These are phyloP conservation scores for Pomacea canaliculata DNA, from an alignment of 2,888 invertebrate genomes.

Conservation along the genomic window DNA sequence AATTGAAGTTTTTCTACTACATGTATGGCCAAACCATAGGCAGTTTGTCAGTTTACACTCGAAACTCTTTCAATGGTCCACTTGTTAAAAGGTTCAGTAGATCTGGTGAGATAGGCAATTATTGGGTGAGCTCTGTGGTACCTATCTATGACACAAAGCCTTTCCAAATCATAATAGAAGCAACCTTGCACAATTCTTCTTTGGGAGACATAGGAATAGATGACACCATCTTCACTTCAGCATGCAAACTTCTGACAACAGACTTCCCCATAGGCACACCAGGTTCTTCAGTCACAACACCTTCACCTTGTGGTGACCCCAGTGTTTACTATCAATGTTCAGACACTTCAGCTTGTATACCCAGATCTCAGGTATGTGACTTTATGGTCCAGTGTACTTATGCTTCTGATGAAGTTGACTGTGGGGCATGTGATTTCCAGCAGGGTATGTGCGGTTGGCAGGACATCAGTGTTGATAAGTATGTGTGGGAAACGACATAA, in stretches of 20 bases:
- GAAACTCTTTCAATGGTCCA: slow-evolving; percentile 50
- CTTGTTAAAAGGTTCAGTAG: slow-evolving; percentile 27
- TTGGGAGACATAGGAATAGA: slow-evolving; percentile 63
- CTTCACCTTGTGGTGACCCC: slow-evolving; percentile 49
- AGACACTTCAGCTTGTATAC: slow-evolving; percentile 49
- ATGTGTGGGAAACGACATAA: slow-evolving; percentile 34
- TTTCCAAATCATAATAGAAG: slow-evolving; percentile 62
- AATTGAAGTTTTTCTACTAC: slow-evolving; percentile 59
- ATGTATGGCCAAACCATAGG: slow-evolving; percentile 62
- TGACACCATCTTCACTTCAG: slow-evolving; percentile 59
- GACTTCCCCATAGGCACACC: slow-evolving; percentile 44
- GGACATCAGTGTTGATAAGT: slow-evolving; percentile 49
- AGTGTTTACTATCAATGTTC: slow-evolving; percentile 49
- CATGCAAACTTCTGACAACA: slow-evolving; percentile 49
- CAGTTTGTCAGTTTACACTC: slow-evolving; percentile 54
- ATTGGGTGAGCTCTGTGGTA: slow-evolving; percentile 52
- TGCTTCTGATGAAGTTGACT: slow-evolving; percentile 56
- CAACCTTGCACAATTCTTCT: slow-evolving; percentile 48
- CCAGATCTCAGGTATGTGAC: slow-evolving; percentile 52
- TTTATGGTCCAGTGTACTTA: slow-evolving; percentile 53
- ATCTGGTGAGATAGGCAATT: slow-evolving; percentile 33
- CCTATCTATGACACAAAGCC: slow-evolving; percentile 41
- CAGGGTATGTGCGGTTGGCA: slow-evolving; percentile 54
- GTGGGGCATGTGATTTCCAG: slow-evolving; percentile 62
- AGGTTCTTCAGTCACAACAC: slow-evolving; percentile 32